Evolutionary conservation across 2,888 invertebrate species (phyloP).

Genomic region (Brenthis daphne): DNA sequence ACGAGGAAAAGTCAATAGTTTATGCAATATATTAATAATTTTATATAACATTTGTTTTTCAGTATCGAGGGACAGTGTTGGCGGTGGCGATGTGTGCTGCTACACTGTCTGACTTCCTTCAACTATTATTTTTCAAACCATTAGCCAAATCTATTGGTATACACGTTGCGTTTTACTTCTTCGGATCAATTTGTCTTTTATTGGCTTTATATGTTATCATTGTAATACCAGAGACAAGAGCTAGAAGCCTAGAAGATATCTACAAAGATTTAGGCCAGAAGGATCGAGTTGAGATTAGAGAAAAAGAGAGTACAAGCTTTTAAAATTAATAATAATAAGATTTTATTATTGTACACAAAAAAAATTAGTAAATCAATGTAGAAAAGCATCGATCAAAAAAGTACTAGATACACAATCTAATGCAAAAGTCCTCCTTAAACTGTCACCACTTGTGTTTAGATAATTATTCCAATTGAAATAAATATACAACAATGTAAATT

Average conservation of each 20-base stretch:
- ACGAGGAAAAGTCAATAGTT: too few relatives aligned
- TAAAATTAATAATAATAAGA: too few relatives aligned
- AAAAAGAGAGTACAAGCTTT: too few relatives aligned
- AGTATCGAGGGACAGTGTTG: conserved; percentile 68
- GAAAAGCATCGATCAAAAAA: too few relatives aligned
- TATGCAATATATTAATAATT: too few relatives aligned
- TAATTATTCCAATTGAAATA: too few relatives aligned
- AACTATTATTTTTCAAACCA: conserved; percentile 66
- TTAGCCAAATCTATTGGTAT: conserved; percentile 57
- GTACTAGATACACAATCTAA: too few relatives aligned
- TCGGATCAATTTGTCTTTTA: conserved; percentile 54
- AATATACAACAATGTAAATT: too few relatives aligned
- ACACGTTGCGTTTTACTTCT: conserved; percentile 62
- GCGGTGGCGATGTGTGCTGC: conserved; percentile 60
- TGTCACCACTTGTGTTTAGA: too few relatives aligned
- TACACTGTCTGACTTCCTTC: conserved; percentile 55
- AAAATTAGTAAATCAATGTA: too few relatives aligned
- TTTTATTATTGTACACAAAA: too few relatives aligned
- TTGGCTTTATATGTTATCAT: conserved; percentile 54
- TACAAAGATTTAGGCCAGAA: conserved; percentile 49
- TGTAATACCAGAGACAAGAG: conserved; percentile 63
- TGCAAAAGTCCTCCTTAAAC: too few relatives aligned
- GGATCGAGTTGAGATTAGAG: neutral
- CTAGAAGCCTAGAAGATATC: conserved; percentile 58
- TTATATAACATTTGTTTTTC: conserved; percentile 40